Percentiles rank a stretch among this genome's conserved stretches.
Evolutionary conservation across 2,888 invertebrate species (phyloP).

Genomic region (Parelbella ahira): DNA sequence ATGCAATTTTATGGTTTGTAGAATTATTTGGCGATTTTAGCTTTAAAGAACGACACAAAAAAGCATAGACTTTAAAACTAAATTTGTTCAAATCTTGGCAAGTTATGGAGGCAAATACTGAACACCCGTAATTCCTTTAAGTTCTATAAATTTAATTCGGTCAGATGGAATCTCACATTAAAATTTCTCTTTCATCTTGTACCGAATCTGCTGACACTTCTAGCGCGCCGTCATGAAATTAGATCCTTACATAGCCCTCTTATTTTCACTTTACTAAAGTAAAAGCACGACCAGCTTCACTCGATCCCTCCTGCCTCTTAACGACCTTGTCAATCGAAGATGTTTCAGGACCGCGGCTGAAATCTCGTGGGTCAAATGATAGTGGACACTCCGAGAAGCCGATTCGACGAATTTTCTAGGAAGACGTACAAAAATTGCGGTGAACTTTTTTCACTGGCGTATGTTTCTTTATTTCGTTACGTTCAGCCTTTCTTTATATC

Average conservation of each 20-base stretch:
- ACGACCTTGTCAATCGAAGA: constrained; percentile 20
- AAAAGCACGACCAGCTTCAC: constrained; percentile 42
- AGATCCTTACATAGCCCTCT: constrained; percentile 49
- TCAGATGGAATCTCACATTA: constrained; percentile 3
- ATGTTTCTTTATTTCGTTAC: constrained; percentile 68
- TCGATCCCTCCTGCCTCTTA: constrained; percentile 37
- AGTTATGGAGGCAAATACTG: too few relatives aligned
- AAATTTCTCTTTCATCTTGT: constrained; percentile 37
- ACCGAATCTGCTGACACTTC: constrained; percentile 47
- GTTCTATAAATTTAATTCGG: constrained; percentile 5
- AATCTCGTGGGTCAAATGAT: constrained; percentile 40
- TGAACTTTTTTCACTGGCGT: constrained; percentile 49
- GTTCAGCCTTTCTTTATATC: constrained; percentile 48
- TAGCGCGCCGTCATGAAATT: constrained; percentile 52
- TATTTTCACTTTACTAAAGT: constrained; percentile 63
- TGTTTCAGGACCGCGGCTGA: constrained; percentile 31
- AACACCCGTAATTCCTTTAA: too few relatives aligned
- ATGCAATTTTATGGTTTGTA: too few relatives aligned
- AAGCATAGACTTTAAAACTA: too few relatives aligned
- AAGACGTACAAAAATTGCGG: constrained; percentile 53
- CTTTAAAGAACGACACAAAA: too few relatives aligned
- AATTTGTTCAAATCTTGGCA: too few relatives aligned
- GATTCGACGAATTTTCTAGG: constrained; percentile 57
- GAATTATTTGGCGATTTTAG: too few relatives aligned
- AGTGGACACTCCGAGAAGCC: constrained; percentile 42